A percentile compares a stretch with the other conserved stretches of the same genome.
Evolutionary conservation across 2,797 vertebrate species (phyloP).

Genomic region (Sebastolobus alascanus): DNA sequence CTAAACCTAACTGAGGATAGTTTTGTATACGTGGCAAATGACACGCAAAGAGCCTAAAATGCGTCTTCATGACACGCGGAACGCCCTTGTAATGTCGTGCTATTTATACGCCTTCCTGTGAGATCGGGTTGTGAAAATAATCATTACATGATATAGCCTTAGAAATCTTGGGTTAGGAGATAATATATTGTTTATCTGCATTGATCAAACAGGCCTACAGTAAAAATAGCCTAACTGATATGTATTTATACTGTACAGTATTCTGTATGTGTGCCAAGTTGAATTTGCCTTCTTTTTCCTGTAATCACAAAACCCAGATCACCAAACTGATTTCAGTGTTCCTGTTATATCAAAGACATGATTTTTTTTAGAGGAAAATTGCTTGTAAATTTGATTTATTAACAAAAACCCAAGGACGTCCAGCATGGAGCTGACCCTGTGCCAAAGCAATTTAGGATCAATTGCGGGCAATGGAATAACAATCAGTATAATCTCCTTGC

Average conservation of each 20-base stretch:
- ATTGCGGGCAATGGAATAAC: slow-evolving; percentile 62
- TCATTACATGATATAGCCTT: no score
- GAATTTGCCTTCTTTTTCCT: background rate
- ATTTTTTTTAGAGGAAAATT: slow-evolving; percentile 25
- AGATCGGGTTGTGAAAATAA: background rate
- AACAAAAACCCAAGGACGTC: slow-evolving; percentile 29
- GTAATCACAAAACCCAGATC: slow-evolving; percentile 9
- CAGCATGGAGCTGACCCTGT: slow-evolving; percentile 24
- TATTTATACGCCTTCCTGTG: no score
- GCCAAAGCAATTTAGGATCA: slow-evolving; percentile 70
- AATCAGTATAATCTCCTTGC: slow-evolving; percentile 71
- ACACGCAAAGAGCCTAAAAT: no score
- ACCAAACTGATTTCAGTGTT: background rate
- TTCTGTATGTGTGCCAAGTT: background rate
- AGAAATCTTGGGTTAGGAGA: background rate
- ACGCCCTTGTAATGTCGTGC: no score
- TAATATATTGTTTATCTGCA: background rate
- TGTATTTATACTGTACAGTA: background rate
- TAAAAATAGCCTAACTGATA: background rate
- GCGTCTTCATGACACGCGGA: no score
- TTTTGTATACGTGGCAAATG: no score
- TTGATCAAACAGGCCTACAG: background rate
- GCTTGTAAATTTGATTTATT: slow-evolving; percentile 52
- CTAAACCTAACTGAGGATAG: no score
- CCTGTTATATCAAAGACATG: background rate